Conservation (phyloP, 2,113 vertebrate species). For the Gopherus evgoodei region DNA sequence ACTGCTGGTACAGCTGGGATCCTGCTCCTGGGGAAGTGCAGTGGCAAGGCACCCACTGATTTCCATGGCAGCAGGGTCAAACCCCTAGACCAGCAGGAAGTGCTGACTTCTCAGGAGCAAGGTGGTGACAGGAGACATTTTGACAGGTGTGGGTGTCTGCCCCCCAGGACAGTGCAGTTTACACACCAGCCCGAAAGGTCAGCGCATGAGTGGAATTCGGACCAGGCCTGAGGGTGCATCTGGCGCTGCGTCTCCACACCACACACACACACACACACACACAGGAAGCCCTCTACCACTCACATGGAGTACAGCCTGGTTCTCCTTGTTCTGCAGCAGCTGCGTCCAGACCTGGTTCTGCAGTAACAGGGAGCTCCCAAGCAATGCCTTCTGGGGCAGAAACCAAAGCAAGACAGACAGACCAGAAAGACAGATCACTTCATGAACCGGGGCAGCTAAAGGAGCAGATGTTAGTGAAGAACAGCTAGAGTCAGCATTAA, state of each 20-base stretch:
- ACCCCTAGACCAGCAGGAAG: too few species aligned
- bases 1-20: neutral
- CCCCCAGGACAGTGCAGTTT: neutral
- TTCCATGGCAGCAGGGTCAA: too few species aligned
- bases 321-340: slow-evolving; percentile 83
- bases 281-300: neutral
- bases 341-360: slow-evolving; percentile 75
- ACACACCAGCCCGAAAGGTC: neutral
- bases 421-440: neutral
- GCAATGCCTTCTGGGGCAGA: slow-evolving; percentile 80
- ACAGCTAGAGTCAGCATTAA: neutral
- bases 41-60: too few species aligned
- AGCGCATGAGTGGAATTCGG: neutral
- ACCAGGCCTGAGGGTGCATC: neutral
- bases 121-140: neutral
- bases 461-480: neutral
- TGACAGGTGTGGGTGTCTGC: neutral
- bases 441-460: neutral
- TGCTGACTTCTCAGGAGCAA: too few species aligned
- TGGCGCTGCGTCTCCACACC: neutral
- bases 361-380: slow-evolving; percentile 25
- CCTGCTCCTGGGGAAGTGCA: too few species aligned
- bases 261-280: neutral
- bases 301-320: slow-evolving; percentile 47
- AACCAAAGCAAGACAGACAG: slow-evolving; percentile 26